Base-by-base conservation (phyloP, 2,797 vertebrate genomes). In the Phoeniculus purpureus region DNA sequence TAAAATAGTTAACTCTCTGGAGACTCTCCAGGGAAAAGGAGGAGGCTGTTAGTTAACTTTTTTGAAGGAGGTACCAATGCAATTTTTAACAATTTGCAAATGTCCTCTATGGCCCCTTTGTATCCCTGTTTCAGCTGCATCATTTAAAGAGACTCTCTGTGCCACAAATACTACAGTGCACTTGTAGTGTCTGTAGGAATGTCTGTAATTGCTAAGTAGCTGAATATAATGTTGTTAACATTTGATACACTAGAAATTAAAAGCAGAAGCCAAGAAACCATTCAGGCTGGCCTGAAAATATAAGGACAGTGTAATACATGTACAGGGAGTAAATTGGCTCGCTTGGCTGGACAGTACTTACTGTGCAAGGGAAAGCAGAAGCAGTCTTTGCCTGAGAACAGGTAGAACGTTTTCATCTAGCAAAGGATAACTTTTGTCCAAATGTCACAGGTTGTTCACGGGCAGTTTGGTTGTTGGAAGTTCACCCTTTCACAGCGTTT, bases 231-330 rank as follows among this genome's bases (percentile, higher is more conserved):
- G 60, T 85, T 87, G 56, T 81, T 93, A 89, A 40, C 55, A 29
- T 95, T 81, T 37, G 81, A 79, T 92, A 94, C 47, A 47, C 56
- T 64, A 56, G 83, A 93, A 93, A 91, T 94, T 87, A 83, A 91
- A 95, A 95, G 85, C 92, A 95, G 92, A 95, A 93, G 87, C 82
- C 89, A 96, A 83, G 61, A 90, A 92, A 72, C 77, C 29, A 60
- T 94, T 82, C 65, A 0, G 20, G 50, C 83, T 92, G 89, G 54
- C 85, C 64, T 76, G 67, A 73, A 90, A 87, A 70, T 59, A 40
- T 43, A 64, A 85, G 89, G 27, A 25, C 55, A 87, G 25, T n/a
- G 79, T 84, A 56, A 75, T 87, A 70, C 76, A 83, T 71, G 40
- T 62, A 67, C 76, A 67, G 67, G 20, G 64, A 51, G 76, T 78